A percentile compares a stretch with the other conserved stretches of the same genome.
Conservation (phyloP, 2,113 vertebrate genomes). For the Psilopsiagon aurifrons region DNA sequence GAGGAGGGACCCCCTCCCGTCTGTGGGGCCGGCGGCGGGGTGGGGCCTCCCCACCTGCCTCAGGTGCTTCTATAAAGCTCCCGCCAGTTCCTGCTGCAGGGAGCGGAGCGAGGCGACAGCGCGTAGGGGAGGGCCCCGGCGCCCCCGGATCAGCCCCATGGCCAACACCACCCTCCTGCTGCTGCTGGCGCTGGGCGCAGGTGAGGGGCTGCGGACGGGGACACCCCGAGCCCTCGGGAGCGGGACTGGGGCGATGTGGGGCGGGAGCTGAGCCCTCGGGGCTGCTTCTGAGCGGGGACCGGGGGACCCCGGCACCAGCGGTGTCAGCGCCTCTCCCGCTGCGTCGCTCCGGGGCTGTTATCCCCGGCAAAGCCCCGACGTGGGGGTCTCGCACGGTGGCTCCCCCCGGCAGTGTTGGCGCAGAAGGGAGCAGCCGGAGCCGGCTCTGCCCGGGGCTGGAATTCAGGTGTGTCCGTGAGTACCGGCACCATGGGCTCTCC, state of each 20-base stretch:
- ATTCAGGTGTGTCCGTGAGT: slow-evolving; percentile 21
- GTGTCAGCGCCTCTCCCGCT: fast-evolving
- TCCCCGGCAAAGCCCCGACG: too few relatives aligned
- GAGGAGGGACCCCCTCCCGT: neutral
- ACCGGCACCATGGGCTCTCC: neutral
- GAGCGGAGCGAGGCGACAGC: neutral
- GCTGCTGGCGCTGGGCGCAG: slow-evolving; percentile 10
- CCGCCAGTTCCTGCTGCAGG: neutral
- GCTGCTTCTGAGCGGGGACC: neutral
- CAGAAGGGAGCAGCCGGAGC: neutral
- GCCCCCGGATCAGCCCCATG: neutral
- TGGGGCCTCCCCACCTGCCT: slow-evolving; percentile 38
- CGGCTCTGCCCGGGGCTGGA: slow-evolving; percentile 5
- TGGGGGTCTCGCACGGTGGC: fast-evolving
- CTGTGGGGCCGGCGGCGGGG: neutral
- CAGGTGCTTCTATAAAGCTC: slow-evolving; percentile 62
- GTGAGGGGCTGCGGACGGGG: neutral
- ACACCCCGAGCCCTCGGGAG: neutral
- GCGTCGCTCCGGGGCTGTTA: fast-evolving
- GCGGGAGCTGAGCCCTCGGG: neutral
- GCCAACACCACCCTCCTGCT: neutral
- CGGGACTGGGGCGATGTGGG: fast-evolving
- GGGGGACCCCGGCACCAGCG: neutral
- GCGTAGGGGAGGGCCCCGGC: neutral
- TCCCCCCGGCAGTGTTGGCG: neutral